Evolutionary conservation across 2,888 invertebrate species (phyloP), one percentile per base, ranked within the genome.

Genomic region (Diplazon laetatorius): DNA sequence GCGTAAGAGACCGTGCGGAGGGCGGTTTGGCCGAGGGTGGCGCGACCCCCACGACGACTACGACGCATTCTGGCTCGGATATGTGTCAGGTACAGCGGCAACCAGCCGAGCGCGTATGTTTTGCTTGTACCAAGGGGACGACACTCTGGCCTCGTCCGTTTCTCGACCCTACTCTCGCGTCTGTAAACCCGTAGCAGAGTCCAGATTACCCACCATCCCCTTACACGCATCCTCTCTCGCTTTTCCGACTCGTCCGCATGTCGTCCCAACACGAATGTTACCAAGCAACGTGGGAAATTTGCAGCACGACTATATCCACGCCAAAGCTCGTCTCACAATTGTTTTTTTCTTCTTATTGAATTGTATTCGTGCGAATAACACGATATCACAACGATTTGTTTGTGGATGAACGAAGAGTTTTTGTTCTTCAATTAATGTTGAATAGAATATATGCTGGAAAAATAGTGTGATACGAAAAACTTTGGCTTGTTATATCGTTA

Each of bases 71-170:
- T 82, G 83, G 62, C 72, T 76, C 73, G 83, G 84, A 84, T 83
- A 87, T 85, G 85, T 88, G 88, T 88, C 88, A 88, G 83, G 72
- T 85, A 86, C 88, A 88, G 86, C 84, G 12, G 37, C 18, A 30
- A 42, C 35, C 57, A 52, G 20, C 52, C 50, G 52, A 60, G 66
- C 82, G 82, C 82, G 82, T 85, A 83, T 85, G 87, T 87, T 88
- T 87, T 87, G 85, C 84, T 76, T 76, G 76, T 71, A 74, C 55
- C 66, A 55, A 55, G 60, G 57, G 71, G 69, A 42, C 55, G n/a
- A 76, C 52, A 35, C 70, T 48, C n/a, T n/a, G n/a, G 42, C 60
- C 48, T 76, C 76, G 75, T 65, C 72, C 71, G 72, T 78, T 50
- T 79, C 80, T 80, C 73, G 30, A 55, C 30, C 55, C 78, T 79